Evolutionary conservation across 2,113 vertebrate species (phyloP).

Genomic region (Alethe diademata): DNA sequence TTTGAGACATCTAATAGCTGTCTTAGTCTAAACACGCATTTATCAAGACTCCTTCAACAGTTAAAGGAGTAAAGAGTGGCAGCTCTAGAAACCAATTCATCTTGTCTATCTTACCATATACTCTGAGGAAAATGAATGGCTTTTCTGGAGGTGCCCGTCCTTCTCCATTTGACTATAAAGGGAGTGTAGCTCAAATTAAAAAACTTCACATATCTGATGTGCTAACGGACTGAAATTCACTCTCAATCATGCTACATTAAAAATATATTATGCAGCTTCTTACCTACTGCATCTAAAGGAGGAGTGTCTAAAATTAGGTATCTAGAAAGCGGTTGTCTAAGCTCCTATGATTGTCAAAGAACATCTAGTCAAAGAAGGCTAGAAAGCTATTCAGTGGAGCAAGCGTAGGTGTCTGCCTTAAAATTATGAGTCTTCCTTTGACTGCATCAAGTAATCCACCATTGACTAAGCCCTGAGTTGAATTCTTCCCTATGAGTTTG

Average conservation of each 20-base stretch:
- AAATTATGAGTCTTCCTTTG: not conserved
- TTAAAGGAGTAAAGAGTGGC: not conserved
- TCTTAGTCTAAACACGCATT: not conserved
- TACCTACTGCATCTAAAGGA: not conserved
- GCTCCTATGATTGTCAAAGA: not conserved
- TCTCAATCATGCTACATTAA: not conserved
- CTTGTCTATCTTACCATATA: not conserved
- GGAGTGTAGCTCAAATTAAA: not conserved
- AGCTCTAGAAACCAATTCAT: not conserved
- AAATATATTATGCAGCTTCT: not conserved
- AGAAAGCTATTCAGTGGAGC: not conserved
- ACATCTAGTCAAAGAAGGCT: not conserved
- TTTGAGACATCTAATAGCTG: not conserved
- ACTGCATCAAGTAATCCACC: not conserved
- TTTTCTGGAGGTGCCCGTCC: not conserved
- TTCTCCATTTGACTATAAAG: not conserved
- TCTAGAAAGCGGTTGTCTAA: not conserved
- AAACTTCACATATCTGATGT: not conserved
- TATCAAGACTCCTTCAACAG: not conserved
- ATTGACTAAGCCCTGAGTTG: not conserved
- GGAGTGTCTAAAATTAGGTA: constrained; percentile 17
- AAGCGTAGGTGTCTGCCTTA: constrained; percentile 8
- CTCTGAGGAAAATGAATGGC: not conserved
- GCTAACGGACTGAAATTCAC: not conserved
- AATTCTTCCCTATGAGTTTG: not conserved